phyloP scores from a whole-genome alignment of 2,888 invertebrate genomes.

The Lasioglossum morio region DNA sequence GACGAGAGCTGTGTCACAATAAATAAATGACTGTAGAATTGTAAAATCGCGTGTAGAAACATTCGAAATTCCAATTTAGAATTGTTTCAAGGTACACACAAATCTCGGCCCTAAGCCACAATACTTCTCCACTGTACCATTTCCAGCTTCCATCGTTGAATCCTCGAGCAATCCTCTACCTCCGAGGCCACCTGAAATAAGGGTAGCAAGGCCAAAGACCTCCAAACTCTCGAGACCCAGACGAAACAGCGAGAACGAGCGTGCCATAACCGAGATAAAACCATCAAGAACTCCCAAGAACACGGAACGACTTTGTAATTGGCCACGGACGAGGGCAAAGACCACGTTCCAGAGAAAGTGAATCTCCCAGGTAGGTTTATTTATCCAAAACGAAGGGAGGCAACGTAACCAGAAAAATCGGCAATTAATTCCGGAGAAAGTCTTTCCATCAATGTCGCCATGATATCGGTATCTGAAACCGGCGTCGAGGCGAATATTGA shows the following conservation, averaged over 20 bases:
- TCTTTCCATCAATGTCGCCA: neutral
- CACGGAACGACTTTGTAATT: constrained; percentile 53
- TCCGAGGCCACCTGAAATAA: neutral
- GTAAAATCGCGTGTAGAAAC: neutral
- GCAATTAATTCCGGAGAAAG: neutral
- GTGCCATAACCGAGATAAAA: constrained; percentile 29
- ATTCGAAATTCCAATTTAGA: neutral
- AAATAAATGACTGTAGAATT: neutral
- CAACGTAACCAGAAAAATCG: neutral
- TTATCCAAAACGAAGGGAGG: neutral
- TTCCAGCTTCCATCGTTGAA: neutral
- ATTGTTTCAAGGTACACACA: neutral
- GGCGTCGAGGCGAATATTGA: neutral
- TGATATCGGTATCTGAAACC: neutral
- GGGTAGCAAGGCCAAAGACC: neutral
- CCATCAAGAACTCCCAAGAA: neutral
- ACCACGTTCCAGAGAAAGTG: neutral
- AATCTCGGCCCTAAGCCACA: neutral
- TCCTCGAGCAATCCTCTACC: neutral
- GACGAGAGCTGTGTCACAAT: neutral
- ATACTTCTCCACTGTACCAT: neutral
- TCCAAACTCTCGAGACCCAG: neutral
- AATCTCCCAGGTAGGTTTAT: neutral
- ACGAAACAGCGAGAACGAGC: neutral
- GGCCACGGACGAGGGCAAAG: neutral